Evolutionary conservation across 1,140 invertebrate species (phyloP), one percentile per base, ranked within the genome.

Genomic region (Pseudachorutes palmiensis): DNA sequence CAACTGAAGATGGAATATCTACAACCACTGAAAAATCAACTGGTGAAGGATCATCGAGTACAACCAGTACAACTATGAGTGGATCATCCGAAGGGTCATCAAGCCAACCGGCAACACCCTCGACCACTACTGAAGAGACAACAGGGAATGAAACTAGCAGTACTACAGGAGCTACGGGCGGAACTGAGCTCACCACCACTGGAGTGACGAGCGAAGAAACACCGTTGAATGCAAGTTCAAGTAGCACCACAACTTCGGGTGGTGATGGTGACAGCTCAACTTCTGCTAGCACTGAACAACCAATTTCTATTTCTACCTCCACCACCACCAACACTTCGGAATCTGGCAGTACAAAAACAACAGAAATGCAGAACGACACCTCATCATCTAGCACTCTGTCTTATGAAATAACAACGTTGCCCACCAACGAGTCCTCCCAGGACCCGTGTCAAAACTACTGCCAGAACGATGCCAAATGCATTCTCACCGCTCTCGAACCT

Each of bases 361-460:
- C 49, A 26, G 2, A 30, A 36, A 58, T 58, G 57, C 45, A 41
- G 64, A 24, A 32, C 60, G 0, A 65, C 62, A n/a, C n/a, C n/a
- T n/a, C n/a, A n/a, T n/a, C n/a, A n/a, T n/a, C n/a, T n/a, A n/a
- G n/a, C n/a, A n/a, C n/a, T n/a, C n/a, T n/a, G n/a, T n/a, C n/a
- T n/a, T n/a, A n/a, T n/a, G n/a, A n/a, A n/a, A 64, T 32, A 1
- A 5, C 57, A 45, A 67, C 66, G 19, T 33, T 58, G 1, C 22
- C 45, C 55, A 22, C 62, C 2, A 71, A 66, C 64, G 24, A 58
- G 9, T 41, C 36, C 5, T 41, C 36, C 5, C 5, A 41, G 0
- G 69, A 74, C 60, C 70, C 70, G 1, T 74, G 72, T 29, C n/a
- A 48, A 22, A 71, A 74, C 58, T 74, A 70, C 65, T 74, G 72